Conservation (phyloP, 2,888 invertebrate species). For the Listrodromus nycthemerus region DNA sequence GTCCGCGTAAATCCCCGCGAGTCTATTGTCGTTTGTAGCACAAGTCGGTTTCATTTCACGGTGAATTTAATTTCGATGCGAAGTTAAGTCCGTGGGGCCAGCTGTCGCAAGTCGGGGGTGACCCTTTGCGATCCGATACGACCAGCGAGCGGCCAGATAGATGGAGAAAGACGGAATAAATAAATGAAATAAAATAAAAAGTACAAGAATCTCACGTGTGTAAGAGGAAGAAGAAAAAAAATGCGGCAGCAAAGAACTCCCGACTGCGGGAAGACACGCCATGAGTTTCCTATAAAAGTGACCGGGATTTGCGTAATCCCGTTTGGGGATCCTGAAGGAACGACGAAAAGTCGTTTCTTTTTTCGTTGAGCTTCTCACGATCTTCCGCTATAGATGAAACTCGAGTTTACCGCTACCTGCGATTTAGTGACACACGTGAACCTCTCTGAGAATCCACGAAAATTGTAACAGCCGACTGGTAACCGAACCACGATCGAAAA, state of each 20-base stretch:
- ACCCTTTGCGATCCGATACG: constrained; percentile 74
- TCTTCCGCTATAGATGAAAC: constrained; percentile 33
- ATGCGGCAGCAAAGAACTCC: constrained; percentile 8
- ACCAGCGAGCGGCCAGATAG: constrained; percentile 19
- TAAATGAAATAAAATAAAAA: constrained; percentile 59
- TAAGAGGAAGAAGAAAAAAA: constrained; percentile 47
- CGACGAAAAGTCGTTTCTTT: constrained; percentile 56
- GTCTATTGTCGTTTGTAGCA: constrained; percentile 74
- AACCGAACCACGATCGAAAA: neutral
- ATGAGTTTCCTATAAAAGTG: constrained; percentile 79
- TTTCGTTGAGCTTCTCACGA: constrained; percentile 64
- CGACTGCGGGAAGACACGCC: constrained; percentile 67
- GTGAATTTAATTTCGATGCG: constrained; percentile 82
- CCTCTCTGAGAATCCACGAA: neutral
- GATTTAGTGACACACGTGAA: neutral
- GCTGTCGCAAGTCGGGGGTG: constrained; percentile 78
- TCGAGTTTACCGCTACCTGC: neutral
- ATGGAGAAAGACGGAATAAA: constrained; percentile 65
- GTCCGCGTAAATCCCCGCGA: constrained; percentile 79
- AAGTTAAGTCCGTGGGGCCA: constrained; percentile 78
- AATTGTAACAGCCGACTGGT: neutral
- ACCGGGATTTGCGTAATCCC: constrained; percentile 83
- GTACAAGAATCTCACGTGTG: constrained; percentile 30
- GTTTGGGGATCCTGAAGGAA: constrained; percentile 67
- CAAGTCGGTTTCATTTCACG: constrained; percentile 82